Evolutionary conservation across 1,140 invertebrate genomes (phyloP).

Genomic region (Armadillidium nasatum): DNA sequence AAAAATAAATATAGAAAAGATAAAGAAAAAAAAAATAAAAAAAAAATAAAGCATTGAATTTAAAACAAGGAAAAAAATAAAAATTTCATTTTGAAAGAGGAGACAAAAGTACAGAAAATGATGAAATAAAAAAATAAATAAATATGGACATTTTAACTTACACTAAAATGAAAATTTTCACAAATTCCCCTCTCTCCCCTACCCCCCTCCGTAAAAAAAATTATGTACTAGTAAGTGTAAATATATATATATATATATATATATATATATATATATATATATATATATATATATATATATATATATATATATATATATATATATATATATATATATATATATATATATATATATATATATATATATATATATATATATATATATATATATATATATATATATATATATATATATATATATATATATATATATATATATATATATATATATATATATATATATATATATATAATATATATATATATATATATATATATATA

Average conservation of each 20-base stretch:
- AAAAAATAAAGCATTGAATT: no score
- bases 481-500: neutral
- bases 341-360: constrained; percentile 1
- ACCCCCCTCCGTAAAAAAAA: no score
- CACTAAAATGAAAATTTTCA: no score
- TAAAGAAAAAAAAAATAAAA: no score
- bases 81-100: no score
- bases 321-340: neutral
- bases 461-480: neutral
- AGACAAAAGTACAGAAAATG: no score
- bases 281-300: constrained; percentile 22
- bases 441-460: neutral
- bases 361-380: constrained; percentile 22
- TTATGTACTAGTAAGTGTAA: no score
- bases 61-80: no score
- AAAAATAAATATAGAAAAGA: no score
- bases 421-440: constrained; percentile 8
- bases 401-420: constrained; percentile 19
- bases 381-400: constrained; percentile 19
- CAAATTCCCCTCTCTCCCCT: no score
- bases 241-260: neutral
- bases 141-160: no score
- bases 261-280: constrained; percentile 22
- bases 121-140: no score
- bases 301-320: constrained; percentile 10